Conservation (phyloP, 2,113 vertebrate genomes). For the Hucho hucho region DNA sequence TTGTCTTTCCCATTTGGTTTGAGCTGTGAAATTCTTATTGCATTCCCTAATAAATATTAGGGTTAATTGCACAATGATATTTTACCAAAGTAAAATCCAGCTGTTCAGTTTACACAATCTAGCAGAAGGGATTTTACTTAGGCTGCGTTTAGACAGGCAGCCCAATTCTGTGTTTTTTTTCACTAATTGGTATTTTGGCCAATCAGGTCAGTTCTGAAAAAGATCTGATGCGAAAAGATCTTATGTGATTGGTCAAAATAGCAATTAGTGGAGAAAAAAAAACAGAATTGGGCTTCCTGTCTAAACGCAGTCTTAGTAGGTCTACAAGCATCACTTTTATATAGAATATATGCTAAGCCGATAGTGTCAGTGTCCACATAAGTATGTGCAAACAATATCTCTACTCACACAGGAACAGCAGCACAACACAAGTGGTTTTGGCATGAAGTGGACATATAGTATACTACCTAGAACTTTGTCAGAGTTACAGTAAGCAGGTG, state of each 20-base stretch:
- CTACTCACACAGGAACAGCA: conserved; percentile 3
- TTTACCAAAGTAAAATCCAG: neutral
- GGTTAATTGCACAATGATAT: neutral
- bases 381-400: conserved; percentile 18
- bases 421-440: neutral
- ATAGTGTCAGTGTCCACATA: neutral
- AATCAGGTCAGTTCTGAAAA: neutral
- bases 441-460: neutral
- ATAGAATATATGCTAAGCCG: conserved; percentile 20
- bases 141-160: no score
- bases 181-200: conserved; percentile 3
- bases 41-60: neutral
- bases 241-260: neutral
- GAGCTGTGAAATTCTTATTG: neutral
- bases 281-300: no score
- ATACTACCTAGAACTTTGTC: neutral
- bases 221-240: no score
- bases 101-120: neutral
- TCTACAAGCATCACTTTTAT: conserved; percentile 22
- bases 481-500: neutral
- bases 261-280: conserved; percentile 29
- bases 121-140: no score
- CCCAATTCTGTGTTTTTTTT: no score
- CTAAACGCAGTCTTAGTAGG: neutral
- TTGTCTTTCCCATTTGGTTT: neutral